These are phyloP conservation scores for Paraescarpia echinospica DNA, from an alignment of 1,140 invertebrate species.

Conservation along the genomic window DNA sequence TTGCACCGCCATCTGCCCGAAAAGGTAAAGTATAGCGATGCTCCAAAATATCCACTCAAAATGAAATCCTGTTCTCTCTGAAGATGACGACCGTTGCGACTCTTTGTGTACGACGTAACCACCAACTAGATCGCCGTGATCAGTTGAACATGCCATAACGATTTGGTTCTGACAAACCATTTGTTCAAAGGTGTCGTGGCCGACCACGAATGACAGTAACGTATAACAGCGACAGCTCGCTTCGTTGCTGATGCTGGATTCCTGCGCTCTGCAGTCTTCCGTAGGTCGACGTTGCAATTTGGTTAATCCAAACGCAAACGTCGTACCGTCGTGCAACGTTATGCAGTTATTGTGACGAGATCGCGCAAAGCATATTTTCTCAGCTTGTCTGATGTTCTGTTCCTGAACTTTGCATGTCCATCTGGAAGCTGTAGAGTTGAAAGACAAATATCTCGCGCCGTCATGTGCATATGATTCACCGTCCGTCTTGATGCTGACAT, in stretches of 20 bases:
- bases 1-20: constrained; percentile 31
- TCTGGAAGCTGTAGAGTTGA: neutral
- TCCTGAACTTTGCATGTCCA: neutral
- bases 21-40: constrained; percentile 34
- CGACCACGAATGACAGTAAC: neutral
- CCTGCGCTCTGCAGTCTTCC: neutral
- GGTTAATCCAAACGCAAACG: neutral
- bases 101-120: constrained; percentile 59
- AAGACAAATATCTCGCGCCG: neutral
- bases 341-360: neutral
- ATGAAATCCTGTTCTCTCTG: neutral
- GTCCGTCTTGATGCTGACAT: neutral
- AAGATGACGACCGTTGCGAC: neutral
- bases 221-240: neutral
- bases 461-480: neutral
- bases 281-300: neutral
- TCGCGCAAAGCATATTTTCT: neutral
- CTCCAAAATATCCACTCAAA: constrained; percentile 37
- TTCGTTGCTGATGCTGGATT: neutral
- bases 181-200: neutral
- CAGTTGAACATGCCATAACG: neutral
- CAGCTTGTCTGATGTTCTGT: neutral
- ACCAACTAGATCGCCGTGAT: neutral
- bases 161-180: neutral
- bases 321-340: neutral